phyloP scores from a whole-genome alignment of 30 jellyfish, hydroid and myxozoan genomes.

The Hydra vulgaris region DNA sequence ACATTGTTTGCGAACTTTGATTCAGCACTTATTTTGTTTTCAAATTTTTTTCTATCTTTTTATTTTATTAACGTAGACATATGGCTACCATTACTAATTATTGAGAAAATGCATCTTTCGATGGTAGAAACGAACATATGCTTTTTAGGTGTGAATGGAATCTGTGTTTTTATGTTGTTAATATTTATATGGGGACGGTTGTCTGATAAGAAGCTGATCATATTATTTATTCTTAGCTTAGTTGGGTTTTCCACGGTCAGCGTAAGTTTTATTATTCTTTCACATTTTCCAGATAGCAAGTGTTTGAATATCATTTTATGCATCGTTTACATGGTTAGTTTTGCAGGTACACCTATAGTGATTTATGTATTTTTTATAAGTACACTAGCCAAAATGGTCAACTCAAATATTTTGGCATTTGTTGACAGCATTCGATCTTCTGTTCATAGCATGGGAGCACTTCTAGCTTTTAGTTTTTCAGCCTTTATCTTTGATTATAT shows the following conservation, averaged over 20 bases:
- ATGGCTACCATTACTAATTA: not conserved
- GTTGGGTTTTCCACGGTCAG: not conserved
- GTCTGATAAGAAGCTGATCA: not conserved
- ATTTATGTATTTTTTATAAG: not conserved
- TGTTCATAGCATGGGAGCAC: not conserved
- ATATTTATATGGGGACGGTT: not conserved
- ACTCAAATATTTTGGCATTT: not conserved
- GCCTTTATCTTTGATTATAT: not conserved
- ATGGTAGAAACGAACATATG: not conserved
- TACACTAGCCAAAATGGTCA: not conserved
- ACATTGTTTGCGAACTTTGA: not conserved
- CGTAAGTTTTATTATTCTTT: not conserved
- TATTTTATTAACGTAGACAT: not conserved
- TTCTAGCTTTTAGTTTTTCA: not conserved
- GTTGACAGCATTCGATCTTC: not conserved
- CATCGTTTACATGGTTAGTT: not conserved
- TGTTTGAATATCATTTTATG: not conserved
- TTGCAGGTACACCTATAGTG: not conserved
- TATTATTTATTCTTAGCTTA: not conserved
- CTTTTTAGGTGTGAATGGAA: not conserved
- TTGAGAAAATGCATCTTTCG: not conserved
- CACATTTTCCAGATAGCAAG: not conserved
- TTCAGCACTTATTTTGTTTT: not conserved
- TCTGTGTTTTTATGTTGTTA: not conserved
- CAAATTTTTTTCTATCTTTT: not conserved